Evolutionary conservation across 2,113 vertebrate species (phyloP), one percentile per base, ranked within the genome.

Genomic region (Odontesthes bonariensis): DNA sequence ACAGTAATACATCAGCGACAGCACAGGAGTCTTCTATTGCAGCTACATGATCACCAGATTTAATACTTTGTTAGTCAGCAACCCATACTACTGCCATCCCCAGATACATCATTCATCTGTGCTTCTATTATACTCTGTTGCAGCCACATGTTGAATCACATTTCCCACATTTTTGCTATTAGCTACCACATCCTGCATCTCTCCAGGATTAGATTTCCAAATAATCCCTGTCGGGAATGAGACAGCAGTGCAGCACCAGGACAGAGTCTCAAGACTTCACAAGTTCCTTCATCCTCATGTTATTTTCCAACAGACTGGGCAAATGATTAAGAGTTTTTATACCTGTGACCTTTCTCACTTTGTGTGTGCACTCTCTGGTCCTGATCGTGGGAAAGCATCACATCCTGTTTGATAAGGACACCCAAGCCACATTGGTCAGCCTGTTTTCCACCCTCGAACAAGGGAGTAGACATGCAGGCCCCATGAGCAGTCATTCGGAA

Each of bases 401-500:
- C 85, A 79, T 94, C 92, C 93, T 95, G 94, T 94, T 92, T 86
- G 93, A 95, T 91, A 94, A 93, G 90, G 92, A 91, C 90, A 90
- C 83, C 91, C 88, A 79, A 82, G 74, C 66, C 73, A 69, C 89
- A 85, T 59, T 49, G 51, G 87, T 86, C 69, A 86, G 89, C 85
- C 84, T 69, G 62, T 89, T 87, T 74, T 89, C 87, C 88, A 84
- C 82, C 32, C 1, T 23, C 56, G 73, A 75, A 79, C 75, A 68
- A 75, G 69, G 85, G 73, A 75, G 82, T 58, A 73, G 74, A 77
- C 12, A 19, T n/a, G 17, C n/a, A 77, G 74, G 84, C 86, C 90
- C 82, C 88, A 79, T 89, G 93, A 90, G 83, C 86, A n/a, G 86
- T 90, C 86, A 88, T 89, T 92, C 86, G 82, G 67, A 93, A 93